phyloP scores from a whole-genome alignment of 2,888 invertebrate species.

The Epinotia nisella region DNA sequence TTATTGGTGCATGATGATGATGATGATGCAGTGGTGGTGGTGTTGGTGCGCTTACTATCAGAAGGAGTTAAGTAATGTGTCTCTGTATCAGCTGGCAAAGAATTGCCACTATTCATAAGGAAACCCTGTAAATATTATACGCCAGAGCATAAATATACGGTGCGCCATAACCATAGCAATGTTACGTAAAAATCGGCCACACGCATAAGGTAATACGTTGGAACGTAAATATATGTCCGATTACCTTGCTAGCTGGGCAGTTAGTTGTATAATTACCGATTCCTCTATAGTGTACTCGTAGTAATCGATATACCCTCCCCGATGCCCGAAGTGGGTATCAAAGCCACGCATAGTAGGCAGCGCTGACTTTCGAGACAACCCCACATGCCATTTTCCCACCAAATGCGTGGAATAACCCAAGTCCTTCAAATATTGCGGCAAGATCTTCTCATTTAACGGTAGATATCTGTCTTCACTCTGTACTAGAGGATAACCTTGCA shows the following conservation, averaged over 20 bases:
- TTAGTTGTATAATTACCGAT: constrained; percentile 51
- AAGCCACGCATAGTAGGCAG: constrained; percentile 91
- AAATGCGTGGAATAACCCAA: constrained; percentile 90
- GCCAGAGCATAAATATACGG: too few species aligned
- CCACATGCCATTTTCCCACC: constrained; percentile 93
- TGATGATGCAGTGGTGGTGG: too few species aligned
- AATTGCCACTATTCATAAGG: too few species aligned
- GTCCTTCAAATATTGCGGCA: constrained; percentile 86
- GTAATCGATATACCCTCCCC: constrained; percentile 93
- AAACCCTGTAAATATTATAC: too few species aligned
- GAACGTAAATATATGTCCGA: too few species aligned
- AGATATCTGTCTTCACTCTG: constrained; percentile 75
- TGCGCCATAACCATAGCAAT: too few species aligned
- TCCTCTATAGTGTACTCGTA: constrained; percentile 83
- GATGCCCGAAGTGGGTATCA: constrained; percentile 93
- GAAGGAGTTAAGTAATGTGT: too few species aligned
- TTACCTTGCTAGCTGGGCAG: background rate
- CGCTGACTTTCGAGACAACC: constrained; percentile 79
- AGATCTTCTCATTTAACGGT: constrained; percentile 77
- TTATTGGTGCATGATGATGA: too few species aligned
- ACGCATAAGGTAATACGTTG: too few species aligned
- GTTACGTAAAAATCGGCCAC: too few species aligned
- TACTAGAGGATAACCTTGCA: constrained; percentile 77
- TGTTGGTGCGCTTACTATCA: too few species aligned
- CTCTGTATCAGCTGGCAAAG: too few species aligned